phyloP scores from a whole-genome alignment of 2,797 vertebrate genomes.

The Cichlasoma orientale region DNA sequence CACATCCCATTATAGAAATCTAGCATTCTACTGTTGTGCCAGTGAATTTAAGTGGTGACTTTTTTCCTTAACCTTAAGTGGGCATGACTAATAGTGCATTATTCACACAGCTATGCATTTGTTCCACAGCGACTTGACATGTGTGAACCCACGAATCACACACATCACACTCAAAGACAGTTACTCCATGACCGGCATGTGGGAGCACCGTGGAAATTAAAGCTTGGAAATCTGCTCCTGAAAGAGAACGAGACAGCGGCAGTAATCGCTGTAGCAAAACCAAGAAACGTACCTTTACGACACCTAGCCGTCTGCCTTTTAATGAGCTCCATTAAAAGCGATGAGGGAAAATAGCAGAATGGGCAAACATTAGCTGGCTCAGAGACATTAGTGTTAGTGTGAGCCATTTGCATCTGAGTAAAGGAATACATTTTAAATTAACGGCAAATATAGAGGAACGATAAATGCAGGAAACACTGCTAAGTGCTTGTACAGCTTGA shows the following conservation, averaged over 20 bases:
- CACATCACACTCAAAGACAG: neutral
- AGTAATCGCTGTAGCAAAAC: neutral
- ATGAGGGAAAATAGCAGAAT: neutral
- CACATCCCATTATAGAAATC: neutral
- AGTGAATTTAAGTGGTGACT: neutral
- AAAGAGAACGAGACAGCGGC: neutral
- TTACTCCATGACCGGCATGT: neutral
- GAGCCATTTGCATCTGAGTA: conserved; percentile 4
- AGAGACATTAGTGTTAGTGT: neutral
- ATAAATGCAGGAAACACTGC: neutral
- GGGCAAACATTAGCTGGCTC: neutral
- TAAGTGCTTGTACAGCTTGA: neutral
- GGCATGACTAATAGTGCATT: neutral
- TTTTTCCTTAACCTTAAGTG: neutral
- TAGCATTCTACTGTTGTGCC: neutral
- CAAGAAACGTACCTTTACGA: neutral
- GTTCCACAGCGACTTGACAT: neutral
- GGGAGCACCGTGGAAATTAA: neutral
- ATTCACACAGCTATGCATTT: neutral
- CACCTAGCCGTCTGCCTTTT: conserved; percentile 13
- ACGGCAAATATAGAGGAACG: neutral
- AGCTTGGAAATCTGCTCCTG: neutral
- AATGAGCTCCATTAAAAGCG: conserved; percentile 33
- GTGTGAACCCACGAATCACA: neutral
- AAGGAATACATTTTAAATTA: conserved; percentile 1